Base-by-base conservation (phyloP, 2,113 vertebrate species). In the Brienomyrus brachyistius region DNA sequence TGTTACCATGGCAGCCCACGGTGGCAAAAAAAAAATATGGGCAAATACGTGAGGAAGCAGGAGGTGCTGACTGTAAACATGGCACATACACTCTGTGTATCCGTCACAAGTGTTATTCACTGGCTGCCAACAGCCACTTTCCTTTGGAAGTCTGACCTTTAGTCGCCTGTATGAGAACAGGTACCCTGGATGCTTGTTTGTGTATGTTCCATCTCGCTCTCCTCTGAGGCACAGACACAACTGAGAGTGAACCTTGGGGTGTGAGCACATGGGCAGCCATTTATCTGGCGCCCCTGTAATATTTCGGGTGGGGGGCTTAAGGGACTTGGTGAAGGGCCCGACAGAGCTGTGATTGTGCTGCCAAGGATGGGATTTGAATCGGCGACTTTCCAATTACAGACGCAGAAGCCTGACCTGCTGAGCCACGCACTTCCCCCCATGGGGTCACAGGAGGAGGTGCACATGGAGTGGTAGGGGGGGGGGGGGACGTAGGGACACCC, bases 1-100 rank as follows among this genome's bases (percentile, higher is more conserved):
- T 56, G 84, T 54, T 77, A 6, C 59, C 47, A 70, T 47, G 7
- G 54, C 45, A 51, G 82, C 40, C 11, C 43, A 62, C 11, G 10
- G 23, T 19, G 27, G 83, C 74, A 43, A 45, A 70, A 89, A 31
- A 59, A 70, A 31, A 84, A 74, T 86, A 87, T 51, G 82, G 89
- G 47, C 66, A 89, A 15, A 27, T 23, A 48, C 23, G 62, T 50
- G 23, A 77, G 74, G 5, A 23, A 13, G 87, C 43, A 35, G 87
- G 19, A 70, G 54, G 8, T 56, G 40, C 6, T 3, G 8, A n/a
- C 9, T 74, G 45, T 74, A 48, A 70, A 70, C 59, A 88, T 66
- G 17, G 86, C 62, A 13, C 9, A 31, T 27, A 31, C 45, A 15
- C 56, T 88, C 59, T 31, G 43, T 21, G 43, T 50, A 21, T 88